Evolutionary conservation across 2,888 invertebrate species (phyloP), one percentile per base, ranked within the genome.

Genomic region (Arrhopalites spinosus): DNA sequence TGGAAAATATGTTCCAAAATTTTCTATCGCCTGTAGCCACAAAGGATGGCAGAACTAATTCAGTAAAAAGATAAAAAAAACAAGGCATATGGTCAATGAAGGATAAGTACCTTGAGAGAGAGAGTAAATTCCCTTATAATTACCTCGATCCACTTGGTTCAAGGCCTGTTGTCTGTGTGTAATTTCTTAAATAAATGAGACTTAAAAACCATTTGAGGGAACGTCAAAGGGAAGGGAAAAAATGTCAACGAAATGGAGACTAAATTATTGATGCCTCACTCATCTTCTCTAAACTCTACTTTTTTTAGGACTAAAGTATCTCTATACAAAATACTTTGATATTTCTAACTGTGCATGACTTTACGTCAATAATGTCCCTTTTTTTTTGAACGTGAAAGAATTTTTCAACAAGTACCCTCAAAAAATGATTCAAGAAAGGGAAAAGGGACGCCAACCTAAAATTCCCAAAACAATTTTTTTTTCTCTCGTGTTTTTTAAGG

Each of bases 221-320:
- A n/a, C n/a, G n/a, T n/a, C 36, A 36, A 36, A 36, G 36, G 36
- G 36, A 3, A 7, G 5, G 36, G 17, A 2, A 3, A 50, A 50
- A 15, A 50, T 50, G 50, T 50, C 50, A 50, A 50, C 50, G 3
- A 15, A n/a, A 5, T n/a, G 15, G 50, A 50, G 50, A n/a, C 50
- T 50, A 50, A 50, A 50, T 50, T 50, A 50, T 50, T 50, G 50
- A 50, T 50, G 50, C 50, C 3, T 50, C 50, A 50, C 11, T 50
- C 50, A 50, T 50, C 50, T 15, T 5, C 3, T 50, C 50, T 15
- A 50, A 50, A 15, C 15, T 45, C 45, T 15, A 45, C 8, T 11
- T 45, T 45, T 15, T 15, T 45, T 15, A 45, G 15, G 45, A 45
- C 45, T 15, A 45, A 45, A 45, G 45, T 7, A 45, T 45, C 45